A percentile compares a stretch with the other conserved stretches of the same genome.
phyloP scores from a whole-genome alignment of 2,888 invertebrate genomes.

The Iselma pallidipennis region DNA sequence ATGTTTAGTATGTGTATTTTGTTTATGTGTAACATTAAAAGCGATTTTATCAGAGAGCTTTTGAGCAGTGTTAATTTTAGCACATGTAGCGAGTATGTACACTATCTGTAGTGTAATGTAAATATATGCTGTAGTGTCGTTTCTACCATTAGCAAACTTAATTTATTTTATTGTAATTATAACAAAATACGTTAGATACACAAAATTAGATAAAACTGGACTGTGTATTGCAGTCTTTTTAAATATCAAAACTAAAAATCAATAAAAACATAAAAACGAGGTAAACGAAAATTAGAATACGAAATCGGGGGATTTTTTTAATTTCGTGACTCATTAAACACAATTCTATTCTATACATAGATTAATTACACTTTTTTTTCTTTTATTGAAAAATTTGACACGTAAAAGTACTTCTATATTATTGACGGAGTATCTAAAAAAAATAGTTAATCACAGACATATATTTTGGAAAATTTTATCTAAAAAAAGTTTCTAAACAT shows the following conservation, averaged over 20 bases:
- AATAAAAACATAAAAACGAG: constrained; percentile 17
- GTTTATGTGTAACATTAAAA: constrained; percentile 18
- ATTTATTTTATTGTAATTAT: constrained; percentile 13
- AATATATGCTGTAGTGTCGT: constrained; percentile 10
- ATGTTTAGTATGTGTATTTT: constrained; percentile 11
- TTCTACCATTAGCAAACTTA: constrained; percentile 18
- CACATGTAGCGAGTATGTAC: constrained; percentile 27
- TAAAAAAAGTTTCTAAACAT: constrained; percentile 35
- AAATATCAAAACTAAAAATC: constrained; percentile 10
- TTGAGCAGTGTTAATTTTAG: constrained; percentile 18
- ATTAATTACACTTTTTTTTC: constrained; percentile 36
- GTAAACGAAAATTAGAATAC: constrained; percentile 10
- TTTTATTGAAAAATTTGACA: constrained; percentile 31
- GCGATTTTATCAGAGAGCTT: constrained; percentile 13
- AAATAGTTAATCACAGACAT: constrained; percentile 55
- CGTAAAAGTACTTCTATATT: constrained; percentile 24
- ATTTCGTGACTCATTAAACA: constrained; percentile 36
- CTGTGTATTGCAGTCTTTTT: constrained; percentile 21
- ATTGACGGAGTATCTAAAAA: constrained; percentile 34
- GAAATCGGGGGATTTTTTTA: neutral
- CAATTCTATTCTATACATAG: constrained; percentile 38
- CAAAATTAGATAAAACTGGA: constrained; percentile 13
- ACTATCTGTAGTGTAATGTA: constrained; percentile 7
- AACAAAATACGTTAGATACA: constrained; percentile 22
- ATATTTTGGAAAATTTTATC: constrained; percentile 38